Conservation (phyloP, 2,797 vertebrate species). For the Eulemur albifrons region DNA sequence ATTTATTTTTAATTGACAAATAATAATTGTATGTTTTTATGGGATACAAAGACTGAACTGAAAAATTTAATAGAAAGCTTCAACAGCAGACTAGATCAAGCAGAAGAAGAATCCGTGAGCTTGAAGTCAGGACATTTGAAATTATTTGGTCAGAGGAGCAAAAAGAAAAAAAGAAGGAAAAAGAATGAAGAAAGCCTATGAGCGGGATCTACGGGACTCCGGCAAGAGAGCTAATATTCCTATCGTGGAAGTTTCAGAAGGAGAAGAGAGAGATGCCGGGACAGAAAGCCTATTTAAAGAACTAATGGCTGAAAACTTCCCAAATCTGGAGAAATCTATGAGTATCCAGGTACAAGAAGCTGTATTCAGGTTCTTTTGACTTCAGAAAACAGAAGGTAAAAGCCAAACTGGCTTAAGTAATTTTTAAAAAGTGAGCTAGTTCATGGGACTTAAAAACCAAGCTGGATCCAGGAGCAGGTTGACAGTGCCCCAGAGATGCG, state of each 20-base stretch:
- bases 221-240: not conserved
- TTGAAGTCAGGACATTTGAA: not conserved
- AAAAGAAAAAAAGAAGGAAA: not conserved
- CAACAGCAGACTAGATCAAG: not conserved
- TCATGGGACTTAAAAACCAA: not conserved
- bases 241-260: not conserved
- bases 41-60: not conserved
- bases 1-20: not conserved
- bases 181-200: not conserved
- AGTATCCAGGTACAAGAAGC: not conserved
- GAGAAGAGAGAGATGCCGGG: not conserved
- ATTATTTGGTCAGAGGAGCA: not conserved
- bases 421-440: not conserved
- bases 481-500: not conserved
- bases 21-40: not conserved
- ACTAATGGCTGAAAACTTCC: not conserved
- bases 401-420: not conserved
- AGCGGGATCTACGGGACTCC: not conserved
- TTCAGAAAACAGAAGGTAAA: not conserved
- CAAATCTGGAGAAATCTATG: not conserved
- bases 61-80: not conserved
- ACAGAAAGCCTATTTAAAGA: not conserved
- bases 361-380: not conserved
- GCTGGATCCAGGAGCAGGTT: not conserved
- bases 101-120: not conserved